Percentiles rank a stretch among this genome's conserved stretches.
These are phyloP conservation scores for Gila robusta DNA, from an alignment of 2,797 vertebrate species.

Conservation along the genomic window DNA sequence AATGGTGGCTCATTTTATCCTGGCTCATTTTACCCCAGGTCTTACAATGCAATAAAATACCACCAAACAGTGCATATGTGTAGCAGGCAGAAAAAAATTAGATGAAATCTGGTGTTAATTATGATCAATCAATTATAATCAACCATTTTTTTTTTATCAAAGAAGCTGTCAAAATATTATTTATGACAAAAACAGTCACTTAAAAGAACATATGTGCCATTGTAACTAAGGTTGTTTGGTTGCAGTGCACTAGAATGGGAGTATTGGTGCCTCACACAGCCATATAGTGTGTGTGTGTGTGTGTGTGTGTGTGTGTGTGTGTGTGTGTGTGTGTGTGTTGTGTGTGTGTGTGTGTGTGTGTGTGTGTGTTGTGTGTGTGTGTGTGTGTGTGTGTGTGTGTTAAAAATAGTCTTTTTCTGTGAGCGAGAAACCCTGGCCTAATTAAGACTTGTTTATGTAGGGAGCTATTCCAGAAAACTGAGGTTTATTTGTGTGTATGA, in stretches of 20 bases:
- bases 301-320: too few species aligned
- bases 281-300: too few species aligned
- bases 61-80: not conserved
- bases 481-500: slow-evolving; percentile 34
- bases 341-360: not conserved
- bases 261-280: not conserved
- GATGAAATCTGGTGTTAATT: not conserved
- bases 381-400: slow-evolving; percentile 1
- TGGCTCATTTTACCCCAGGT: not conserved
- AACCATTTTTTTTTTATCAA: not conserved
- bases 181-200: not conserved
- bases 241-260: too few species aligned
- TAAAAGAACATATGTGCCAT: not conserved
- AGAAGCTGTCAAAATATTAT: not conserved
- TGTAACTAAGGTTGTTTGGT: not conserved
- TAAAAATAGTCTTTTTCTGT: slow-evolving; percentile 9
- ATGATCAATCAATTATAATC: slow-evolving; percentile 2
- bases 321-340: too few species aligned
- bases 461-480: slow-evolving; percentile 35
- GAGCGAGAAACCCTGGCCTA: slow-evolving; percentile 42
- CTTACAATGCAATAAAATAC: slow-evolving; percentile 2
- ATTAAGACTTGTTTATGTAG: slow-evolving; percentile 53
- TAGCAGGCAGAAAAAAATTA: not conserved
- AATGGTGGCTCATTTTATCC: not conserved
- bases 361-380: not conserved